phyloP scores from a whole-genome alignment of 37 sponge, comb jelly and placozoan species.

The Petrosia ficiformis region DNA sequence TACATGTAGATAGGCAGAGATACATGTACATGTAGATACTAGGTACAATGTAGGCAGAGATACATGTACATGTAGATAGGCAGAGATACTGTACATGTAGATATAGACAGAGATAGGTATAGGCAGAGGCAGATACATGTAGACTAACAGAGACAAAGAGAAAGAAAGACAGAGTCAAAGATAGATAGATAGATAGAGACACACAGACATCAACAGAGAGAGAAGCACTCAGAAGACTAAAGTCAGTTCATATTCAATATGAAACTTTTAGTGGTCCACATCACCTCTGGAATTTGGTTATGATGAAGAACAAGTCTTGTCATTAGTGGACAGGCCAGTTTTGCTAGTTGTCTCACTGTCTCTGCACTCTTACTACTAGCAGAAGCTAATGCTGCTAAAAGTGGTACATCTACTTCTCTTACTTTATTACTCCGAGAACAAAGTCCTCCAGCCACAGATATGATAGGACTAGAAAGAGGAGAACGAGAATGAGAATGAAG shows the following conservation, averaged over 20 bases:
- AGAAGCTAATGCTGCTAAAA: slow-evolving; percentile 15
- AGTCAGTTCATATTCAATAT: no score
- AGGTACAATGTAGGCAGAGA: no score
- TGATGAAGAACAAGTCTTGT: slow-evolving; percentile 49
- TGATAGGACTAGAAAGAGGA: neutral
- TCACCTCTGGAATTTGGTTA: slow-evolving; percentile 23
- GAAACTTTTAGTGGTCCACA: no score
- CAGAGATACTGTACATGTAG: no score
- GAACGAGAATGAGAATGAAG: neutral
- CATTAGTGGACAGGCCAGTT: slow-evolving; percentile 51
- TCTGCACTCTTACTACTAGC: slow-evolving; percentile 2
- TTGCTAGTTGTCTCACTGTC: neutral
- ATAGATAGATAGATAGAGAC: no score
- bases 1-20: no score
- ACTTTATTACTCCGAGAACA: neutral
- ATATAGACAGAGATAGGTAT: no score
- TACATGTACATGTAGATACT: neutral
- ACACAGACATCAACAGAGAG: no score
- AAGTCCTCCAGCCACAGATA: neutral
- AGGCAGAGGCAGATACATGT: no score
- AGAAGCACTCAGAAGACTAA: no score
- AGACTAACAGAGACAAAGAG: no score
- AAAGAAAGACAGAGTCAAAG: no score
- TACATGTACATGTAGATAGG: slow-evolving; percentile 1
- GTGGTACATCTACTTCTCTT: neutral